A percentile compares a stretch with the other conserved stretches of the same genome.
phyloP scores from a whole-genome alignment of 2,113 vertebrate genomes.

The Apaloderma vittatum region DNA sequence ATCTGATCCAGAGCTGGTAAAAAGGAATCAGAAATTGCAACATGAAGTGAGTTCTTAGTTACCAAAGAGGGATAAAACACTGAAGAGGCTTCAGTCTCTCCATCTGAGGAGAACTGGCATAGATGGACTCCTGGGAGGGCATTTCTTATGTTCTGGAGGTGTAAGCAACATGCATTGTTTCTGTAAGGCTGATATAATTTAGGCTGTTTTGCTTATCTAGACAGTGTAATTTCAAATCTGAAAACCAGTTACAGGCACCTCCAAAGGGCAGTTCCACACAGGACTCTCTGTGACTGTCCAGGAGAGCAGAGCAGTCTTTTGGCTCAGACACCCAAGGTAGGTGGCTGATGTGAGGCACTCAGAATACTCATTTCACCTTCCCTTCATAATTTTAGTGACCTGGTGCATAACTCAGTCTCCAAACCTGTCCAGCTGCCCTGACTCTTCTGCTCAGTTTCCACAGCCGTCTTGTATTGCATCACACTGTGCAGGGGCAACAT shows the following conservation, averaged over 20 bases:
- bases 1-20: background rate
- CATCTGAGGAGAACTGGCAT: background rate
- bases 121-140: background rate
- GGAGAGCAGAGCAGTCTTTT: background rate
- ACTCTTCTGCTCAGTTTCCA: background rate
- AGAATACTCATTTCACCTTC: background rate
- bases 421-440: background rate
- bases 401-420: background rate
- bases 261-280: background rate
- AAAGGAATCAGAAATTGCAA: background rate
- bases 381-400: background rate
- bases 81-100: background rate
- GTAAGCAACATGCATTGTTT: background rate
- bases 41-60: background rate
- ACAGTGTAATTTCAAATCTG: background rate
- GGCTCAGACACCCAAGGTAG: background rate
- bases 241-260: background rate
- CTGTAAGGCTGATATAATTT: background rate
- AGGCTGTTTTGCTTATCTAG: background rate
- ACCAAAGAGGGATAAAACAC: background rate
- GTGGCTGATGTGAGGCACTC: background rate
- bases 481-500: background rate
- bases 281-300: background rate
- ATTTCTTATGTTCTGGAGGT: background rate
- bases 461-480: background rate